Evolutionary conservation across 2,888 invertebrate genomes (phyloP).

Genomic region (Hydropsyche betteni): DNA sequence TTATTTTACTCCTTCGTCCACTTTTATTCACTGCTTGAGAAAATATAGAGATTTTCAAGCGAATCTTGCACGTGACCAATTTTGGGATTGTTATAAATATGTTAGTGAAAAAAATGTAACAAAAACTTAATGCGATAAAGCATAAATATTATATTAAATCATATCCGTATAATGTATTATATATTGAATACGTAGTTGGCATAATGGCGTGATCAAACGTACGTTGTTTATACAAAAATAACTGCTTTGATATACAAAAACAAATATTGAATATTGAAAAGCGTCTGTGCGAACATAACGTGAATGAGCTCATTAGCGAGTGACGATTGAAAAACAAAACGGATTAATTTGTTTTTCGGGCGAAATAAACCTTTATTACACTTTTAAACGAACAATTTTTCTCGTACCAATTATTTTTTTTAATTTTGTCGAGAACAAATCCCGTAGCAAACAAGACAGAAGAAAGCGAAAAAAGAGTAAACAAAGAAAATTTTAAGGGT

Average conservation of each 20-base stretch:
- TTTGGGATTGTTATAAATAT: no score
- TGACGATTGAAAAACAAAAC: constrained; percentile 16
- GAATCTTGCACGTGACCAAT: no score
- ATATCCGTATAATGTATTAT: no score
- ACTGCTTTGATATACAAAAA: background rate
- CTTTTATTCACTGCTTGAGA: background rate
- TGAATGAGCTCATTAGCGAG: constrained; percentile 16
- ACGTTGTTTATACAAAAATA: no score
- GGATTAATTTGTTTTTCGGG: constrained; percentile 18
- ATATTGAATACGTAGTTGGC: no score
- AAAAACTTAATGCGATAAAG: no score
- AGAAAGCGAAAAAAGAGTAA: constrained; percentile 2
- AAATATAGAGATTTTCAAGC: no score
- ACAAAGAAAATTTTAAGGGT: constrained; percentile 25
- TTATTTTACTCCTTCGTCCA: constrained; percentile 35
- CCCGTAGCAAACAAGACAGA: constrained; percentile 9
- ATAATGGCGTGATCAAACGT: no score
- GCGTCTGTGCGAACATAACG: background rate
- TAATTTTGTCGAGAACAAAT: constrained; percentile 14
- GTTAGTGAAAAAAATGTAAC: no score
- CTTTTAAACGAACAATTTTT: constrained; percentile 10
- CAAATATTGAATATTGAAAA: background rate
- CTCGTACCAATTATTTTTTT: constrained; percentile 21
- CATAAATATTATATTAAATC: no score
- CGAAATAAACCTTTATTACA: constrained; percentile 19